Conservation (phyloP, 2,888 invertebrate species). For the Oscheius onirici region DNA sequence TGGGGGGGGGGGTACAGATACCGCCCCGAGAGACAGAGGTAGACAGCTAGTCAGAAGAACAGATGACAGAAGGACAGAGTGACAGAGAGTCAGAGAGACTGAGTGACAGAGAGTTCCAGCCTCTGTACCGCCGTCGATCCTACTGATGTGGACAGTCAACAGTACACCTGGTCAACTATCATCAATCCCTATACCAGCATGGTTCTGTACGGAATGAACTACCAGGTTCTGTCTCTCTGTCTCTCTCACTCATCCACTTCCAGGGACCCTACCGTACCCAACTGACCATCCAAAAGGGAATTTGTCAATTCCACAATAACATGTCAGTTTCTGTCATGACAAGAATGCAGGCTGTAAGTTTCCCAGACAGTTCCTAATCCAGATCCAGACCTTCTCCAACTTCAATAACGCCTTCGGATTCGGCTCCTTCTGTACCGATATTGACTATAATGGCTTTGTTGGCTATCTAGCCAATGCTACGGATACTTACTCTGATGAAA, state of each 20-base stretch:
- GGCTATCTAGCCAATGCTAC: conserved; percentile 43
- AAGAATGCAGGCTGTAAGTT: conserved; percentile 41
- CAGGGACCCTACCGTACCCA: conserved; percentile 40
- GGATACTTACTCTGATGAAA: conserved; percentile 25
- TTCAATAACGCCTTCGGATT: conserved; percentile 43
- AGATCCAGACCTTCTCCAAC: not conserved
- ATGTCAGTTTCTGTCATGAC: conserved; percentile 21
- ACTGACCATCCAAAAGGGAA: conserved; percentile 42
- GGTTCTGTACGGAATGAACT: conserved; percentile 85
- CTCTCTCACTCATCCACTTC: not conserved
- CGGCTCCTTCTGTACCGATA: conserved; percentile 47
- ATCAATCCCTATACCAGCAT: conserved; percentile 88
- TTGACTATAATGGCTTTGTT: conserved; percentile 49
- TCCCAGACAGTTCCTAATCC: not conserved
- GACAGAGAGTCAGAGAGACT: too few species aligned
- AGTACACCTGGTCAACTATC: conserved; percentile 84
- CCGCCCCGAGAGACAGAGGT: too few species aligned
- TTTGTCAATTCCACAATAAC: conserved; percentile 44
- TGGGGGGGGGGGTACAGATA: too few species aligned
- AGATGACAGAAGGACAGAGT: too few species aligned
- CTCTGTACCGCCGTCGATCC: conserved; percentile 44
- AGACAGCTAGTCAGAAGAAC: too few species aligned
- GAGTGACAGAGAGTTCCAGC: conserved; percentile 37
- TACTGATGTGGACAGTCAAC: conserved; percentile 37
- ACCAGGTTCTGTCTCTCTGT: conserved; percentile 13